A percentile compares a stretch with the other conserved stretches of the same genome.
Evolutionary conservation across 2,888 invertebrate species (phyloP).

Genomic region (Acanthopleura granulata): DNA sequence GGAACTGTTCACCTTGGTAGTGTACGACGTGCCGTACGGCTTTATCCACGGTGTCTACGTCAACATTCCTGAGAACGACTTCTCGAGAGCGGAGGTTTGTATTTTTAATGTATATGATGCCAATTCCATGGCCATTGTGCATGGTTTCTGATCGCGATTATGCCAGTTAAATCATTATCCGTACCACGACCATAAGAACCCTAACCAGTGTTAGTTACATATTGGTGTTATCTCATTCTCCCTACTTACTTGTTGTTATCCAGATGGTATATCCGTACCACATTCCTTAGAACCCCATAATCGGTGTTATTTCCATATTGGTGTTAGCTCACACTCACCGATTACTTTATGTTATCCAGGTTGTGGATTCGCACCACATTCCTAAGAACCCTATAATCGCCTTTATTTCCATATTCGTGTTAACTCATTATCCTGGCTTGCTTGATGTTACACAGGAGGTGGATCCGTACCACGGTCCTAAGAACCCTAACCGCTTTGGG

Average conservation of each 20-base stretch:
- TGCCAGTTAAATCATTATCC: not conserved
- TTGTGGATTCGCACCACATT: slow-evolving; percentile 29
- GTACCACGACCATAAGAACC: slow-evolving; percentile 28
- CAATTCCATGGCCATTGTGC: too few species aligned
- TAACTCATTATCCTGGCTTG: too few species aligned
- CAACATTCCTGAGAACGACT: slow-evolving; percentile 34
- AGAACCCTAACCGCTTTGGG: not conserved
- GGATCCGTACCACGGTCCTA: slow-evolving; percentile 31
- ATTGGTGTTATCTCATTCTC: too few species aligned
- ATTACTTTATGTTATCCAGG: slow-evolving; percentile 20
- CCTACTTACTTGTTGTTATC: too few species aligned
- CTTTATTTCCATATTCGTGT: too few species aligned
- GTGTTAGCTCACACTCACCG: too few species aligned
- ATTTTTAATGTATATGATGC: too few species aligned
- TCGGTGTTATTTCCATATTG: too few species aligned
- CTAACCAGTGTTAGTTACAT: not conserved
- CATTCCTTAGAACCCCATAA: too few species aligned
- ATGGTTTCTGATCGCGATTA: too few species aligned
- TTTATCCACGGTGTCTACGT: slow-evolving; percentile 30
- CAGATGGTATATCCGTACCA: too few species aligned
- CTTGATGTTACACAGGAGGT: slow-evolving; percentile 24
- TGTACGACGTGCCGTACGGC: slow-evolving; percentile 30
- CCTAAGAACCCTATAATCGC: slow-evolving; percentile 22
- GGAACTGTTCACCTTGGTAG: slow-evolving; percentile 30
- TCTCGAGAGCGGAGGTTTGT: not conserved